Evolutionary conservation across 2,888 invertebrate species (phyloP).

Genomic region (Drosophila borealis): DNA sequence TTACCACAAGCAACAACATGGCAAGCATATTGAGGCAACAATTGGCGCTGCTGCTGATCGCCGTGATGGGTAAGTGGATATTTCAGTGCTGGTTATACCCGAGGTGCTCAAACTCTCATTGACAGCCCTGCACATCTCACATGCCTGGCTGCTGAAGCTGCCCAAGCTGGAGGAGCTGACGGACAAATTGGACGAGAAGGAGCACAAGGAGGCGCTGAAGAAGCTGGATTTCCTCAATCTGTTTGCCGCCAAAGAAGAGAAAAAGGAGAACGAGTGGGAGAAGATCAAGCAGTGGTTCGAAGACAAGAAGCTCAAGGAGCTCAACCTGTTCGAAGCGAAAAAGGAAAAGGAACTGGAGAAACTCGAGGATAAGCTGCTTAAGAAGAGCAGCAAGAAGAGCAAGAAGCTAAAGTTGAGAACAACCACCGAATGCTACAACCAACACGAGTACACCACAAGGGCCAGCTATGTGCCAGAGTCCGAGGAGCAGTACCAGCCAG

Average conservation of each 20-base stretch:
- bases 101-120: neutral
- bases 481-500: slow-evolving; percentile 24
- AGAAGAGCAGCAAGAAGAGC: slow-evolving; percentile 45
- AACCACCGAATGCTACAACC: slow-evolving; percentile 52
- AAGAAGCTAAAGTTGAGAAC: slow-evolving; percentile 22
- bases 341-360: slow-evolving; percentile 59
- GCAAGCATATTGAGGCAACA: slow-evolving; percentile 49
- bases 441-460: slow-evolving; percentile 4
- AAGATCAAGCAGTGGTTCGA: slow-evolving; percentile 67
- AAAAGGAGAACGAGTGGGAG: slow-evolving; percentile 55
- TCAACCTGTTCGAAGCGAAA: slow-evolving; percentile 52
- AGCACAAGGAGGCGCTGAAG: slow-evolving; percentile 55
- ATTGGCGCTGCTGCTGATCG: slow-evolving; percentile 55
- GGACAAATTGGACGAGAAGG: slow-evolving; percentile 43
- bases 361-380: slow-evolving; percentile 34
- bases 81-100: neutral
- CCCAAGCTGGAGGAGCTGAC: slow-evolving; percentile 56
- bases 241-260: slow-evolving; percentile 50
- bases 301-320: slow-evolving; percentile 62
- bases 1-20: slow-evolving; percentile 14
- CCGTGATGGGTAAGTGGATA: slow-evolving; percentile 54
- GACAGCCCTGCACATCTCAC: slow-evolving; percentile 45
- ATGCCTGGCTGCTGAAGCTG: slow-evolving; percentile 54
- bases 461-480: slow-evolving; percentile 14
- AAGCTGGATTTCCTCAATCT: slow-evolving; percentile 65